Conservation (phyloP, 2,888 invertebrate species). For the Xanthia icteritia region DNA sequence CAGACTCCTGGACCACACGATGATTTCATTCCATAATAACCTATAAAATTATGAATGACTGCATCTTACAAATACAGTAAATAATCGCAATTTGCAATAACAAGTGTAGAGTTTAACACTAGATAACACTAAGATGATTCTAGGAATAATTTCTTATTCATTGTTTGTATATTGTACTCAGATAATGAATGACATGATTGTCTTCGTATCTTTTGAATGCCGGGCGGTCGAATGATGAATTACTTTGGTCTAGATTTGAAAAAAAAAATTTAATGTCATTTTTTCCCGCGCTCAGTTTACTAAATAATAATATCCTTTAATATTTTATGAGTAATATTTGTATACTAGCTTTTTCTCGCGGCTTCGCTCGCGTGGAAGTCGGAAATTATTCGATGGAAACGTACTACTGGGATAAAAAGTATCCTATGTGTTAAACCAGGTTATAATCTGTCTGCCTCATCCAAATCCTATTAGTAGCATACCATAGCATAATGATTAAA, state of each 20-base stretch:
- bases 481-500: too few species aligned
- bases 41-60: slow-evolving; percentile 53
- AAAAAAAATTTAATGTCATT: slow-evolving; percentile 22
- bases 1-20: not conserved
- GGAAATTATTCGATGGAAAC: too few species aligned
- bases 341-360: too few species aligned
- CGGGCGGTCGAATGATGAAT: not conserved
- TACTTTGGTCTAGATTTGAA: slow-evolving; percentile 3
- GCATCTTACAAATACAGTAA: slow-evolving; percentile 21
- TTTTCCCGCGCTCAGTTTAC: slow-evolving; percentile 13
- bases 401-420: too few species aligned
- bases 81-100: slow-evolving; percentile 47
- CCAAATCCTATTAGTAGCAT: too few species aligned
- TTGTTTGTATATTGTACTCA: slow-evolving; percentile 46
- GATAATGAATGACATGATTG: slow-evolving; percentile 52
- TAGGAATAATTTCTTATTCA: slow-evolving; percentile 54
- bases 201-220: slow-evolving; percentile 26
- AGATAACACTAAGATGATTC: slow-evolving; percentile 61
- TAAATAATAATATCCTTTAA: too few species aligned
- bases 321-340: too few species aligned
- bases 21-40: slow-evolving; percentile 33
- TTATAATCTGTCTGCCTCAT: too few species aligned
- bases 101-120: slow-evolving; percentile 36
- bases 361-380: too few species aligned
- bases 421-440: too few species aligned